Base-by-base conservation (phyloP, 2,113 vertebrate species). In the Choloepus hoffmanni region DNA sequence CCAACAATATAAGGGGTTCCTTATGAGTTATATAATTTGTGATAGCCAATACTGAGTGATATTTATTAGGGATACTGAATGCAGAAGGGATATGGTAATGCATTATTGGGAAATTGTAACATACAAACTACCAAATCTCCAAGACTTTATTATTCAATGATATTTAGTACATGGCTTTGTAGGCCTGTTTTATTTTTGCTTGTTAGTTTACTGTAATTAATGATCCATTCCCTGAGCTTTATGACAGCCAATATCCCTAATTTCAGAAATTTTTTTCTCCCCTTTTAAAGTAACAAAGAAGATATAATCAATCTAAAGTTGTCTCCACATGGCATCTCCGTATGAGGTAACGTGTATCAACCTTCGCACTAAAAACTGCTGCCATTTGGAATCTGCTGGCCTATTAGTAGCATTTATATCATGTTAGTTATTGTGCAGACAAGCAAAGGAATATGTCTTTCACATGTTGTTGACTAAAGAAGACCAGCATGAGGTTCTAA, bases 191-290 rank as follows among this genome's bases (percentile, higher is more conserved):
- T 33, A 11, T 8, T 9, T 60, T 21, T 10, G 2, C 79, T 76
- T 67, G 19, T 50, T 12, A n/a, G 23, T 92, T 58, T 18, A 58
- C 55, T 30, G 18, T 45, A 26, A 9, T 19, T 55, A 26, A 11
- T 3, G 23, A 24, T 7, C 30, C 23, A 36, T 45, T 7, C 40
- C 53, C 30, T 7, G 23, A 90, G 12, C 13, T 48, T 50, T 4
- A 14, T 0, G 13, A 28, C 1, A 70, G 19, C 58, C 2, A 0
- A 21, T 0, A 5, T 28, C 24, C 15, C 30, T 33, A 18, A 23
- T 5, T 23, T 40, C 24, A 12, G 0, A 1, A 4, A 28, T 9
- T 45, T 28, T 30, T 45, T 26, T 36, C 18, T 78, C 23, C n/a
- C 45, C 28, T 53, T 58, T n/a, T 6, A 43, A 11, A 60, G 21